Evolutionary conservation across 1,140 invertebrate genomes (phyloP).

Genomic region (Calliphora vicina): DNA sequence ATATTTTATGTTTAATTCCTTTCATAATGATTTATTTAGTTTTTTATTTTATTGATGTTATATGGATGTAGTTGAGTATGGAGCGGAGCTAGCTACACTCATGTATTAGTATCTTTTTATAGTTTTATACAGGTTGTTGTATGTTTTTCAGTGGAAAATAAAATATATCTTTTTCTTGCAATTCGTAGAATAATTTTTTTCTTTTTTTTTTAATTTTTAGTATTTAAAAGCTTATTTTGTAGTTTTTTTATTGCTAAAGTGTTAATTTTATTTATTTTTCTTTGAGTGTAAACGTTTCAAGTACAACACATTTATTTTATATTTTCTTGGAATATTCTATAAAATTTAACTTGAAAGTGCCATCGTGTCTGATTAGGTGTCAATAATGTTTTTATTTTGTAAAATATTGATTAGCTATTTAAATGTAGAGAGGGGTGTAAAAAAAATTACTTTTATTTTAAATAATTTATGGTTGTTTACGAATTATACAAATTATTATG

Average conservation of each 20-base stretch:
- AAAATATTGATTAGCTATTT: too few species aligned
- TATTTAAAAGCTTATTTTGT: background rate
- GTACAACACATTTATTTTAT: background rate
- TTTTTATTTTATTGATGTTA: background rate
- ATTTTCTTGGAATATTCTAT: background rate
- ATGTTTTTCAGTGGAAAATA: background rate
- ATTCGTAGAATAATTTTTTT: background rate
- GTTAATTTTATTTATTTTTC: background rate
- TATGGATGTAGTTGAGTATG: too few species aligned
- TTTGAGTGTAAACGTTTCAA: background rate
- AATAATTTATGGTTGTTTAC: too few species aligned
- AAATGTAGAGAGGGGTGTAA: too few species aligned
- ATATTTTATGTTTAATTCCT: background rate
- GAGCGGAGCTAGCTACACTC: too few species aligned
- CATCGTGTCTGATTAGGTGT: background rate
- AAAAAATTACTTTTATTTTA: too few species aligned
- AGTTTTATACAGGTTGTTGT: background rate
- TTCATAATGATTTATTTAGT: slow-evolving; percentile 2
- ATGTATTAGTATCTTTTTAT: too few species aligned
- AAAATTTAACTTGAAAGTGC: background rate
- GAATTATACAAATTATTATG: too few species aligned
- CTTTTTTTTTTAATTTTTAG: too few species aligned
- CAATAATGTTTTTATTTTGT: background rate
- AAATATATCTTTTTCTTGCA: background rate
- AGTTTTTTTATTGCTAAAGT: background rate